Percentiles rank a stretch among this genome's conserved stretches.
These are phyloP conservation scores for Plemyria rubiginata DNA, from an alignment of 2,888 invertebrate species.

Conservation along the genomic window DNA sequence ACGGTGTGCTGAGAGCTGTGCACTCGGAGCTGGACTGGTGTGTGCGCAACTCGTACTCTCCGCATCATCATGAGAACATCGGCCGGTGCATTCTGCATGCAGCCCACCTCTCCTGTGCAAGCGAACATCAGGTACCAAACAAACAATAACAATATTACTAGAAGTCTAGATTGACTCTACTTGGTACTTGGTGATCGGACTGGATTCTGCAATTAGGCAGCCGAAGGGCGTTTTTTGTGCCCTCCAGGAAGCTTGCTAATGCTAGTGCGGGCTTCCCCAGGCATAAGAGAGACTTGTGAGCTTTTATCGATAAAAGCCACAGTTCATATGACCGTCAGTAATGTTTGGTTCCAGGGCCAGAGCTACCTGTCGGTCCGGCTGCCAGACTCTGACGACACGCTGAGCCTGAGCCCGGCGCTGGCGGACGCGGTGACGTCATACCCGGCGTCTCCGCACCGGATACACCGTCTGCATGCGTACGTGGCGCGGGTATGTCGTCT, in stretches of 20 bases:
- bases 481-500: conserved; percentile 83
- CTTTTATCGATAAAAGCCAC: no score
- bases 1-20: conserved; percentile 92
- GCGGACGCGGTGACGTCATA: conserved; percentile 86
- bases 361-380: conserved; percentile 19
- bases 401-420: conserved; percentile 58
- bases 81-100: conserved; percentile 94
- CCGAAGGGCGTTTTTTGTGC: no score
- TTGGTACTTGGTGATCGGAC: no score
- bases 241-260: no score
- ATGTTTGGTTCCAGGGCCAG: conserved; percentile 11
- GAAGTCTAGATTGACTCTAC: no score
- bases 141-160: no score
- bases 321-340: no score
- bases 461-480: conserved; percentile 89
- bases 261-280: no score
- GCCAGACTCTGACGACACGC: conserved; percentile 48
- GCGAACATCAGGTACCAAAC: conserved; percentile 83
- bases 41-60: conserved; percentile 92
- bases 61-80: conserved; percentile 93
- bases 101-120: conserved; percentile 86
- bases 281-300: no score
- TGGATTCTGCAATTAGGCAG: no score
- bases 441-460: conserved; percentile 86
- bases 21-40: conserved; percentile 94